phyloP scores from a whole-genome alignment of 2,888 invertebrate species.

The Spodoptera picta region DNA sequence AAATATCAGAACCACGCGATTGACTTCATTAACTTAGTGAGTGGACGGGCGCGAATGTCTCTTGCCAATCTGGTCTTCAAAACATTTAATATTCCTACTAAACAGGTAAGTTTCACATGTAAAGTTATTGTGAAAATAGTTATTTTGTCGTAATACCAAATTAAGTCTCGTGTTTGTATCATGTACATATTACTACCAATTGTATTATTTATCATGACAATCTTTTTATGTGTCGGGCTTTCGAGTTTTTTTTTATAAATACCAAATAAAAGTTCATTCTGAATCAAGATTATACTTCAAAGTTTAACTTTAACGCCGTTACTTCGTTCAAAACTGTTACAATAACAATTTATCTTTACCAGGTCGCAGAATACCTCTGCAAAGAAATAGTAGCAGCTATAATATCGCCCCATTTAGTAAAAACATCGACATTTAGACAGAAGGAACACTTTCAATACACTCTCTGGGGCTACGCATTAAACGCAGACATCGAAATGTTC shows the following conservation, averaged over 20 bases:
- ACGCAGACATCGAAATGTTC: constrained; percentile 88
- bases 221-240: no score
- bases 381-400: constrained; percentile 89
- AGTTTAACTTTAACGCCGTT: no score
- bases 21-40: constrained; percentile 84
- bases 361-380: constrained; percentile 90
- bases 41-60: constrained; percentile 82
- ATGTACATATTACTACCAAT: no score
- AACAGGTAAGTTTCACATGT: constrained; percentile 69
- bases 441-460: constrained; percentile 88
- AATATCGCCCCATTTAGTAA: constrained; percentile 83
- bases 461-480: constrained; percentile 88
- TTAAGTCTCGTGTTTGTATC: no score
- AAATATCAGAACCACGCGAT: constrained; percentile 81
- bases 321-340: no score
- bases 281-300: no score
- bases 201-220: no score
- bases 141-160: no score
- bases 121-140: no score
- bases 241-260: no score
- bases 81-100: constrained; percentile 82
- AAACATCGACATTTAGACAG: constrained; percentile 84
- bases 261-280: no score
- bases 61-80: constrained; percentile 84
- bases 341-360: constrained; percentile 20